phyloP scores from a whole-genome alignment of 2,888 invertebrate genomes.

The Ellobium chinense region DNA sequence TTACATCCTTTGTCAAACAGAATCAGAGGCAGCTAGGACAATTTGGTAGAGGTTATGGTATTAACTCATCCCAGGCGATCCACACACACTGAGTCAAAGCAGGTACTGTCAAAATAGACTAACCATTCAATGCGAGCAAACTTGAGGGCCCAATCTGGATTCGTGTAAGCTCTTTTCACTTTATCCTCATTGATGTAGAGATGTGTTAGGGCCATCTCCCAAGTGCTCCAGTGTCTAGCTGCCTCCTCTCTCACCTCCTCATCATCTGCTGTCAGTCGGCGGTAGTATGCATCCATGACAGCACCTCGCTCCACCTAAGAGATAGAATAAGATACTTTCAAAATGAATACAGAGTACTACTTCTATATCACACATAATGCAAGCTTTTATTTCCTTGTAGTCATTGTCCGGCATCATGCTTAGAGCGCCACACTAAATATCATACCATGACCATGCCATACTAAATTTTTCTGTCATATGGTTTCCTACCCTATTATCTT shows the following conservation, averaged over 20 bases:
- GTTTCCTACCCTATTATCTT: too few species aligned
- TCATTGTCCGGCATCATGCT: too few species aligned
- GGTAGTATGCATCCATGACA: constrained; percentile 72
- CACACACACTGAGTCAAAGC: not conserved
- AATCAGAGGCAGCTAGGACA: too few species aligned
- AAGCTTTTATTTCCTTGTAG: too few species aligned
- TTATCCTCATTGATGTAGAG: constrained; percentile 61
- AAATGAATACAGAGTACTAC: too few species aligned
- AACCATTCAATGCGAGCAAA: constrained; percentile 75
- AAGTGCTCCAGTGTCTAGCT: constrained; percentile 70
- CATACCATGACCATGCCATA: too few species aligned
- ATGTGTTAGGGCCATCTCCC: constrained; percentile 72
- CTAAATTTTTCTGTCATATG: too few species aligned
- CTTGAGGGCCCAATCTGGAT: constrained; percentile 66
- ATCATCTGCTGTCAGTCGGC: constrained; percentile 70
- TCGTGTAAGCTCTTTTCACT: constrained; percentile 58
- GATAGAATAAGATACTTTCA: not conserved
- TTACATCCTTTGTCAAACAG: too few species aligned
- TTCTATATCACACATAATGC: too few species aligned
- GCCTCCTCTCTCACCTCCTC: constrained; percentile 57
- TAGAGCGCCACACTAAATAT: too few species aligned
- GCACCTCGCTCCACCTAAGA: constrained; percentile 67
- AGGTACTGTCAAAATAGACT: not conserved
- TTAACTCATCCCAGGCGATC: too few species aligned
- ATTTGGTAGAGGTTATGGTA: too few species aligned